Evolutionary conservation across 2,797 vertebrate genomes (phyloP).

Genomic region (Chromobotia macracanthus): DNA sequence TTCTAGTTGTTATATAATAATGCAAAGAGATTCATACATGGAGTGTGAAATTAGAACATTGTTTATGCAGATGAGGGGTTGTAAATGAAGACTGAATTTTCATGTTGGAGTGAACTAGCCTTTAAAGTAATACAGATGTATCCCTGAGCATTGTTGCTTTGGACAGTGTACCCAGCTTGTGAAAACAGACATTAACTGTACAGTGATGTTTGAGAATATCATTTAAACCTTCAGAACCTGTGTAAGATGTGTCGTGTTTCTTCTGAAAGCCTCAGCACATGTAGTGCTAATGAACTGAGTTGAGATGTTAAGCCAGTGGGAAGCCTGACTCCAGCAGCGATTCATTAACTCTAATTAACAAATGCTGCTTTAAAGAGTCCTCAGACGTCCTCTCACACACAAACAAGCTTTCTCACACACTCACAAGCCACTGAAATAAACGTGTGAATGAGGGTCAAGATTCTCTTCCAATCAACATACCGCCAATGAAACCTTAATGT

Average conservation of each 20-base stretch:
- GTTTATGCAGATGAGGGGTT: too few relatives aligned
- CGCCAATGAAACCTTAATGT: too few relatives aligned
- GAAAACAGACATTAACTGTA: too few relatives aligned
- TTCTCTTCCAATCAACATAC: not conserved
- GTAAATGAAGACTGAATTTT: too few relatives aligned
- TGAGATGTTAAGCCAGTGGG: conserved; percentile 41
- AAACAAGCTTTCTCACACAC: not conserved
- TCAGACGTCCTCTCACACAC: conserved; percentile 1
- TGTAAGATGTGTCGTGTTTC: not conserved
- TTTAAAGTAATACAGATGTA: too few relatives aligned
- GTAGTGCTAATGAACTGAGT: conserved; percentile 1
- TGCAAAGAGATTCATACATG: too few relatives aligned
- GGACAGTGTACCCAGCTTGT: too few relatives aligned
- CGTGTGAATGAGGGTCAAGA: not conserved
- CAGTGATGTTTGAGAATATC: too few relatives aligned
- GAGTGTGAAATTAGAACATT: too few relatives aligned
- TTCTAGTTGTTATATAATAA: too few relatives aligned
- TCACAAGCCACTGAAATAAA: not conserved
- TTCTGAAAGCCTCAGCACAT: not conserved
- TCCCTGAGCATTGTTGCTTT: too few relatives aligned
- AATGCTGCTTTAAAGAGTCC: conserved; percentile 38
- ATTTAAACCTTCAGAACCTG: not conserved
- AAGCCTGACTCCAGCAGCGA: conserved; percentile 41
- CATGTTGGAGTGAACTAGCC: too few relatives aligned
- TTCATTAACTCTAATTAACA: conserved; percentile 58